Conservation (phyloP, 2,797 vertebrate genomes). For the Leucoraja ocellata region DNA sequence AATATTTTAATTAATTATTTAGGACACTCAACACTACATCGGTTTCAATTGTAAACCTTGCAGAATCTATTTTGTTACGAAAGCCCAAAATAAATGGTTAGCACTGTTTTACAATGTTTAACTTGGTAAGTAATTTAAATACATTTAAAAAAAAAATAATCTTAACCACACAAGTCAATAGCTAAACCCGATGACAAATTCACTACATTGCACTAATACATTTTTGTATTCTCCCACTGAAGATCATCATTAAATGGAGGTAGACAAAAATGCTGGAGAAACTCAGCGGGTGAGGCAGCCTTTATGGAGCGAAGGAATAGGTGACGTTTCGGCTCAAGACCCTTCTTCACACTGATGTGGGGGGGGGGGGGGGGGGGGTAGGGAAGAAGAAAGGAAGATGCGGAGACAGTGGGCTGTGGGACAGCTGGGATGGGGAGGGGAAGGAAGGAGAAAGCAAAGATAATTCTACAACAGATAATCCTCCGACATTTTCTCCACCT, state of each 20-base stretch:
- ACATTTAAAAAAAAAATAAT: not conserved
- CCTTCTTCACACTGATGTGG: too few relatives aligned
- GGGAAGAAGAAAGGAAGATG: too few relatives aligned
- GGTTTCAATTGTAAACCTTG: conserved; percentile 41
- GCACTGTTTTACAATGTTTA: not conserved
- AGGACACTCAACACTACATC: conserved; percentile 34
- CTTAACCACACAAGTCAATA: not conserved
- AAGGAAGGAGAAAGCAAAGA: too few relatives aligned
- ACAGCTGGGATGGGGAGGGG: too few relatives aligned
- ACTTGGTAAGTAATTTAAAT: not conserved
- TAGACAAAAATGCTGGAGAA: too few relatives aligned
- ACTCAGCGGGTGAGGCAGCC: too few relatives aligned
- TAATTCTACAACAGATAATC: too few relatives aligned
- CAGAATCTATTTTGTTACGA: conserved; percentile 43
- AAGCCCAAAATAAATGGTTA: not conserved
- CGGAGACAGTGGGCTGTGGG: too few relatives aligned
- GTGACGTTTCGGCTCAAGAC: too few relatives aligned
- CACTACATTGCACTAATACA: not conserved
- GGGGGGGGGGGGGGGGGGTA: too few relatives aligned
- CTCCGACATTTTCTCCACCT: too few relatives aligned
- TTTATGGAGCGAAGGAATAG: too few relatives aligned
- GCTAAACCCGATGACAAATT: not conserved
- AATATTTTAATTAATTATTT: not conserved
- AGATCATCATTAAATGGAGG: not conserved
- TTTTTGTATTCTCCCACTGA: not conserved